A percentile compares a stretch with the other conserved stretches of the same genome.
Evolutionary conservation across 2,888 invertebrate species (phyloP).

Genomic region (Drosophila pseudotakahashii): DNA sequence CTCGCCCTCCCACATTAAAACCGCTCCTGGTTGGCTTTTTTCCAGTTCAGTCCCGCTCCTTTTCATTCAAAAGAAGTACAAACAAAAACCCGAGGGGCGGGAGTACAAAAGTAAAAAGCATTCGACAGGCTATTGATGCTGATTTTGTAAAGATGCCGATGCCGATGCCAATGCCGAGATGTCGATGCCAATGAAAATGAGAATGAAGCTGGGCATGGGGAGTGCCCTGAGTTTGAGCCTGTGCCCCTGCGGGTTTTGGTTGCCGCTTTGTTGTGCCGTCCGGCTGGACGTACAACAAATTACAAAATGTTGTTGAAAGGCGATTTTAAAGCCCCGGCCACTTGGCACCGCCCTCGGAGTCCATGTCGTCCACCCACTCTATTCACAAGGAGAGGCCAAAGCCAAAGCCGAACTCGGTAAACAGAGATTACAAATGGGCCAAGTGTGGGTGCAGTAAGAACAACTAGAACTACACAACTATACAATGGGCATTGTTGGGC

Average conservation of each 20-base stretch:
- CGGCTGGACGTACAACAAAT: constrained; percentile 67
- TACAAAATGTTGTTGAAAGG: constrained; percentile 72
- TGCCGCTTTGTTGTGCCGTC: constrained; percentile 43
- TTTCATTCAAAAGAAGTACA: constrained; percentile 31
- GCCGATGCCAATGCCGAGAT: constrained; percentile 49
- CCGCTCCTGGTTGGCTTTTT: constrained; percentile 25
- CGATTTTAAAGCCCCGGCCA: constrained; percentile 66
- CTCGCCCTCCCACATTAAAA: neutral
- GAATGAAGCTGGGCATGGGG: constrained; percentile 3
- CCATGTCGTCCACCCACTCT: constrained; percentile 21
- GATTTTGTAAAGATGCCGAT: constrained; percentile 71
- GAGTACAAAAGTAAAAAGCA: constrained; percentile 66
- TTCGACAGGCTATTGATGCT: constrained; percentile 77
- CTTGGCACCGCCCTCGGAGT: constrained; percentile 35
- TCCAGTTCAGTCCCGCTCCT: constrained; percentile 14
- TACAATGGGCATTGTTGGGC: constrained; percentile 58
- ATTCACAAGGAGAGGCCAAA: constrained; percentile 46
- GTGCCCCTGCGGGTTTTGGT: constrained; percentile 22
- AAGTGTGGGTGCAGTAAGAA: constrained; percentile 52
- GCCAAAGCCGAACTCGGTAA: constrained; percentile 59
- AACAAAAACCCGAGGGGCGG: constrained; percentile 14
- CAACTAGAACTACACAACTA: constrained; percentile 29
- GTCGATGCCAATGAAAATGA: constrained; percentile 42
- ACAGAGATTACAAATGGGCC: constrained; percentile 76
- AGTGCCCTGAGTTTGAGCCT: constrained; percentile 21